A percentile compares a stretch with the other conserved stretches of the same genome.
Evolutionary conservation across 2,888 invertebrate species (phyloP).

Genomic region (Caenorhabditis angaria): DNA sequence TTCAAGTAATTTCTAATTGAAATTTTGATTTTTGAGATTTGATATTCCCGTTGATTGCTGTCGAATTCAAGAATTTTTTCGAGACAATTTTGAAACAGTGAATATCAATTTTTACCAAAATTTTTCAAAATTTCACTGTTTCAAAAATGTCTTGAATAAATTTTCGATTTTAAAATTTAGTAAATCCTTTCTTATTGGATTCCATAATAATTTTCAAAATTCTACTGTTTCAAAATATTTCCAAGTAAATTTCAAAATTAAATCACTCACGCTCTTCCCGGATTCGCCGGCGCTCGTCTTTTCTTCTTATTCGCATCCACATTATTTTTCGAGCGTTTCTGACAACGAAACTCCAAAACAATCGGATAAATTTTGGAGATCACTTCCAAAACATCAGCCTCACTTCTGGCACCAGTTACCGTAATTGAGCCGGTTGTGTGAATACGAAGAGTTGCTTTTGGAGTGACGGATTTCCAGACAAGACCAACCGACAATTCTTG

Average conservation of each 20-base stretch:
- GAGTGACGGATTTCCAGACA: constrained; percentile 63
- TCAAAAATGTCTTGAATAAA: no score
- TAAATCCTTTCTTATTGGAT: no score
- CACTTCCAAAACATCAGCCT: constrained; percentile 52
- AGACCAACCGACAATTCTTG: constrained; percentile 70
- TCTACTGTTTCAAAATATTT: no score
- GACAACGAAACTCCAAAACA: constrained; percentile 60
- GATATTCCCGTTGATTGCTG: no score
- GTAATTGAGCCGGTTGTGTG: constrained; percentile 71
- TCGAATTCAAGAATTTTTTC: no score
- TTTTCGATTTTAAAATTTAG: no score
- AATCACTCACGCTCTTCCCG: constrained; percentile 12
- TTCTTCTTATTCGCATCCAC: constrained; percentile 34
- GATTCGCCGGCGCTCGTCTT: constrained; percentile 21
- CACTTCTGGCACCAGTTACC: constrained; percentile 70
- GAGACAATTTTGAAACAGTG: no score
- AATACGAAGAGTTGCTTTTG: constrained; percentile 69
- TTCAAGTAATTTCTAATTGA: no score
- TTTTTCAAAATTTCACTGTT: no score
- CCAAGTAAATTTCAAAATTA: neutral
- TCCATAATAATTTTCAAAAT: no score
- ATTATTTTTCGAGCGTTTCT: constrained; percentile 24
- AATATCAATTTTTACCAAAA: no score
- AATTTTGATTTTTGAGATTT: no score
- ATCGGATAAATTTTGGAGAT: constrained; percentile 65